Base-by-base conservation (phyloP, 2,888 invertebrate species). In the Leptothorax acervorum region DNA sequence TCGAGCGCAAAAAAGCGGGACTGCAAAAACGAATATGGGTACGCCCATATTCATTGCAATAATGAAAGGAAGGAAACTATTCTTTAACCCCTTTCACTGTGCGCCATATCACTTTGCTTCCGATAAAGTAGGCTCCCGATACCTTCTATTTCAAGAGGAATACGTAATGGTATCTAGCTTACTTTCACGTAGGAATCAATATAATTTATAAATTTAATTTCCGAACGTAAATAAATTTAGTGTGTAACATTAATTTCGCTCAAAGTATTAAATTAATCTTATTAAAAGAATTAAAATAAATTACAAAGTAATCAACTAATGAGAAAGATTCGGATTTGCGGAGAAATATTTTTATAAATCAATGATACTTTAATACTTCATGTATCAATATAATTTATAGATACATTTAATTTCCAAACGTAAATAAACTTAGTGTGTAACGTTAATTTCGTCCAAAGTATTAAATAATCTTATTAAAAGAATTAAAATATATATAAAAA, bases 41-140 rank as follows among this genome's bases (percentile, higher is more conserved):
- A 48, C 48, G 28, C 45, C 28, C 48, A 60, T 79, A 60, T 71
- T 57, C 57, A 55, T 71, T 71, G 71, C 48, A 48, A 81, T 57
- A 60, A 71, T 60, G 71, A 81, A 53, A 53, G 79, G 18, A 71
- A 48, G 71, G 48, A 71, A 79, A 71, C 70, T 71, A 71, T 71
- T 71, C 48, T 81, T 71, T 48, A 35, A 70, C 35, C 57, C n/a
- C 57, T 68, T 55, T 55, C 68, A 23, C 12, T 42, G 31, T 15
- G 0, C 45, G 55, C 9, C 35, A 6, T 63, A 39, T 18, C 39
- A 28, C 42, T 9, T 48, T 23, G 18, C 39, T 51, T n/a, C 8
- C 23, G 51, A 35, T 28, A 53, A 66, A 76, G 12, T 39, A 65
- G 39, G 11, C 35, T 63, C 48, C 35, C 35, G 2, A 35, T 35